Evolutionary conservation across 2,113 vertebrate species (phyloP), one percentile per base, ranked within the genome.

Genomic region (Chaetodon auriga): DNA sequence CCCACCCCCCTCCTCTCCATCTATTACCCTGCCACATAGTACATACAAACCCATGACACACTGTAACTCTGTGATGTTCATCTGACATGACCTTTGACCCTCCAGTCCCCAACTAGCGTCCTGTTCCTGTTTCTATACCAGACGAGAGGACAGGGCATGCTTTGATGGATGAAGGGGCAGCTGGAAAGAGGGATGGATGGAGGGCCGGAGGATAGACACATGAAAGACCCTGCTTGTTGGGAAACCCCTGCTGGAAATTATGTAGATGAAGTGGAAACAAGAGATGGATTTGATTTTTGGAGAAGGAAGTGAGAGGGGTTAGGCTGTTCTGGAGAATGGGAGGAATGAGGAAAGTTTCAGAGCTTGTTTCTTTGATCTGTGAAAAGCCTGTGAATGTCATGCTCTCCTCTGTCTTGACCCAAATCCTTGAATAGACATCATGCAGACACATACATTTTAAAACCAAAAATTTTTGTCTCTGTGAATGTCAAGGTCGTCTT

Each of bases 211-310:
- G 88, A 85, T n/a, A 19, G 68, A 65, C 49, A 89, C 68, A 90
- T 94, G 90, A 95, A 95, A 95, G 92, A 87, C 80, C 6, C 79
- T 77, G 73, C 88, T 95, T 96, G 94, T 95, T 93, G 75, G 87
- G 84, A 92, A 94, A 70, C 75, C 84, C 78, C 84, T 87, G 87
- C 84, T 94, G 95, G 94, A 95, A 96, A 95, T 93, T 94, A 94
- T 96, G 95, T 61, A 95, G 89, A 95, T 95, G 82, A 92, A 78
- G 66, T 49, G 16, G 79, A 88, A 92, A 94, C 92, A 95, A 95
- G 89, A 91, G 83, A 83, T 68, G 74, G 89, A 89, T 94, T 94
- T 93, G 87, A 90, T 80, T 80, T 77, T 57, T 70, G 71, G 81
- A 90, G 86, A 81, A 90, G 88, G 86, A 92, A 82, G 85, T 70